These are phyloP conservation scores for Todus mexicanus DNA, from an alignment of 2,797 vertebrate species.

Conservation along the genomic window DNA sequence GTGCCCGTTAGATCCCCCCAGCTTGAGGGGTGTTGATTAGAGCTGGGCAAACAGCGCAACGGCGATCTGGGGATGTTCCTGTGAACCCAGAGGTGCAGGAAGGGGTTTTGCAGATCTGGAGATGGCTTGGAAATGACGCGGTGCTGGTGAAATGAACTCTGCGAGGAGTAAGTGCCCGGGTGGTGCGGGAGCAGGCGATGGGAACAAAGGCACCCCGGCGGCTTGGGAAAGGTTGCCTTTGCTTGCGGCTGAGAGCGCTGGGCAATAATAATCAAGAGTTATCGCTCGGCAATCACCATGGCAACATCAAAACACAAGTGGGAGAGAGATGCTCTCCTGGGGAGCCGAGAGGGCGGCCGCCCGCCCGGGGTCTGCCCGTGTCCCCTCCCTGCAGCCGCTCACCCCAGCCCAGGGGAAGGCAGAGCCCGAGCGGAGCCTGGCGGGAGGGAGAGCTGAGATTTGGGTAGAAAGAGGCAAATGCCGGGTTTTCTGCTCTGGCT, in stretches of 20 bases:
- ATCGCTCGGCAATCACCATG: conserved; percentile 74
- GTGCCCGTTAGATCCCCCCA: fast-evolving
- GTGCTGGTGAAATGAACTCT: fast-evolving
- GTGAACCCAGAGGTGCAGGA: fast-evolving
- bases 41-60: neutral
- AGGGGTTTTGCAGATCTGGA: neutral
- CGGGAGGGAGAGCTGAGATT: neutral
- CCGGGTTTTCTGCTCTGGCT: neutral
- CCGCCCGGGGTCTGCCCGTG: neutral
- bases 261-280: conserved; percentile 73
- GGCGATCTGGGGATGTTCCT: fast-evolving
- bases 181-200: neutral
- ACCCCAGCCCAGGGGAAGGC: neutral
- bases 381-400: neutral
- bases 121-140: neutral
- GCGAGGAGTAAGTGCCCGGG: neutral
- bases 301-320: conserved; percentile 75
- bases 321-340: conserved; percentile 54
- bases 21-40: neutral
- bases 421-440: neutral
- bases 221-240: conserved; percentile 38
- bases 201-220: conserved; percentile 11
- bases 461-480: neutral
- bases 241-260: conserved; percentile 44
- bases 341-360: neutral